Conservation (phyloP, 2,888 invertebrate genomes). For the Nomada flava region DNA sequence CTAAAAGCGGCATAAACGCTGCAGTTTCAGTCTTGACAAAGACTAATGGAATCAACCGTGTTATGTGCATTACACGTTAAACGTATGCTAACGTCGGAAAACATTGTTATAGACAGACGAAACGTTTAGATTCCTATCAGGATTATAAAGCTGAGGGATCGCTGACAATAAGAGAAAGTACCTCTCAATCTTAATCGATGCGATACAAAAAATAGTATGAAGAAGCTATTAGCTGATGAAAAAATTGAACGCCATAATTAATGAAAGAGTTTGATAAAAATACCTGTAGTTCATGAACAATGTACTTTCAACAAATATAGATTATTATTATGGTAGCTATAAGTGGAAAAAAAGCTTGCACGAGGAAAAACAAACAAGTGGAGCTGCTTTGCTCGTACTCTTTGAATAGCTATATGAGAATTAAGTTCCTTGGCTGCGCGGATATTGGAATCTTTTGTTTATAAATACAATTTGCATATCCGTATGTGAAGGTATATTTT, state of each 20-base stretch:
- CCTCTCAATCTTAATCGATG: no score
- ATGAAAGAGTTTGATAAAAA: background rate
- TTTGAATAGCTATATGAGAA: background rate
- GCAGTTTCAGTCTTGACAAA: conserved; percentile 53
- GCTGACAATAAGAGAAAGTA: background rate
- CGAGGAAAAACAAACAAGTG: conserved; percentile 29
- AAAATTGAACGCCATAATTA: background rate
- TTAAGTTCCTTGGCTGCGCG: background rate
- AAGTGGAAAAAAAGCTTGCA: conserved; percentile 26
- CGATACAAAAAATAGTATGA: background rate
- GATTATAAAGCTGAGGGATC: background rate
- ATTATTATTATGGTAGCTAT: conserved; percentile 9
- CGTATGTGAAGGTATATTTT: no score
- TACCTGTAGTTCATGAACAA: conserved; percentile 7
- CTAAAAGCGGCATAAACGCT: conserved; percentile 61
- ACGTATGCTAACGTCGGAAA: background rate
- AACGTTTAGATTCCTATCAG: background rate
- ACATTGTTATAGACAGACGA: background rate
- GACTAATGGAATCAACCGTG: conserved; percentile 58
- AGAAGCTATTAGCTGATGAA: background rate
- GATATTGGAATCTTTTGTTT: background rate
- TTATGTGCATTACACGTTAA: background rate
- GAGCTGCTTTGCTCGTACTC: conserved; percentile 3
- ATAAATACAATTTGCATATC: background rate
- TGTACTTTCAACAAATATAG: conserved; percentile 28